Conservation (phyloP, 1,140 invertebrate species). For the Drosophila bocqueti region DNA sequence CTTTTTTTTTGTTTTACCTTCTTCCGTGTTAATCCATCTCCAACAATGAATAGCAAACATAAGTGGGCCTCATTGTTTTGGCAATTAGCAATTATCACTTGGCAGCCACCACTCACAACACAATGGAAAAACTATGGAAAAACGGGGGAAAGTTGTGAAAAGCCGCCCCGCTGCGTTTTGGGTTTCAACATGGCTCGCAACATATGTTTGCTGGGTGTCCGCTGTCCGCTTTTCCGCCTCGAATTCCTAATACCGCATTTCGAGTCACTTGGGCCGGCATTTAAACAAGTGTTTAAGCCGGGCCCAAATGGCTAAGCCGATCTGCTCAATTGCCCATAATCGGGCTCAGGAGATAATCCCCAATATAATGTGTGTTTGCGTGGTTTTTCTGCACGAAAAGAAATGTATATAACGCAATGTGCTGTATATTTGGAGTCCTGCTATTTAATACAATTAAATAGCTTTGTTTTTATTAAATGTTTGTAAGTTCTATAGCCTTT, state of each 20-base stretch:
- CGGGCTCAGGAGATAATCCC: constrained; percentile 53
- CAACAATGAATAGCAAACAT: constrained; percentile 3
- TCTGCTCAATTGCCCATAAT: constrained; percentile 62
- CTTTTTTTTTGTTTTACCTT: neutral
- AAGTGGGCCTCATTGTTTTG: constrained; percentile 36
- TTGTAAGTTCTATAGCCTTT: neutral
- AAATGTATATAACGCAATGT: neutral
- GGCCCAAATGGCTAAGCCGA: constrained; percentile 63
- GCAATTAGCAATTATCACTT: constrained; percentile 57
- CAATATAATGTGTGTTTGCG: constrained; percentile 8
- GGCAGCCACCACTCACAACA: constrained; percentile 29
- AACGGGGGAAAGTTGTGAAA: constrained; percentile 23
- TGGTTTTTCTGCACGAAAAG: neutral
- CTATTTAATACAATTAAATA: neutral
- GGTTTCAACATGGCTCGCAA: constrained; percentile 35
- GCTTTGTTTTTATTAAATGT: neutral
- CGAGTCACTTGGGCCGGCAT: constrained; percentile 21
- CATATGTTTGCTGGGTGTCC: constrained; percentile 41
- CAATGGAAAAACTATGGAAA: constrained; percentile 10
- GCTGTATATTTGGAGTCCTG: neutral
- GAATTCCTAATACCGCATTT: constrained; percentile 1
- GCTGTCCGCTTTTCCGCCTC: constrained; percentile 9
- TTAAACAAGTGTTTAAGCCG: constrained; percentile 71
- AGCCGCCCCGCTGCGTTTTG: constrained; percentile 62
- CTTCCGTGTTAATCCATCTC: neutral